Conservation (phyloP, 2,888 invertebrate species). For the Drosophila pegasa region DNA sequence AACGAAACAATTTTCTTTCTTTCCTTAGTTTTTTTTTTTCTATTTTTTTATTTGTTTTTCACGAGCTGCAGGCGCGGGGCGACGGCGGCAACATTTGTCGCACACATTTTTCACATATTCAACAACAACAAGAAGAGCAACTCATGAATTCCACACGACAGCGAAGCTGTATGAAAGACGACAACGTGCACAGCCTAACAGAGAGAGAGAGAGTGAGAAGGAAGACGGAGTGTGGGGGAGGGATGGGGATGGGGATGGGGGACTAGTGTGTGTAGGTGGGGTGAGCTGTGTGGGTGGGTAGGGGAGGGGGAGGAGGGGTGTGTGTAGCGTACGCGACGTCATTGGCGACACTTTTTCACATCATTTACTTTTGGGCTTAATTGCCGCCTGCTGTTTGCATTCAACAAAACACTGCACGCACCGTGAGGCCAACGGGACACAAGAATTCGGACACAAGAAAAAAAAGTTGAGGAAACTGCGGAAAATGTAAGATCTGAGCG, state of each 20-base stretch:
- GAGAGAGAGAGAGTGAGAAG: background rate
- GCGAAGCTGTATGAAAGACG: conserved; percentile 31
- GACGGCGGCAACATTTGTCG: conserved; percentile 64
- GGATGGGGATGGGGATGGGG: background rate
- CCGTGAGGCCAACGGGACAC: conserved; percentile 16
- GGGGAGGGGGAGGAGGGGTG: background rate
- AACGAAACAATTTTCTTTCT: conserved; percentile 68
- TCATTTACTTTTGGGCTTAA: conserved; percentile 47
- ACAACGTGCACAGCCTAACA: conserved; percentile 26
- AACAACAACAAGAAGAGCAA: conserved; percentile 26
- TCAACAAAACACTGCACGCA: conserved; percentile 32
- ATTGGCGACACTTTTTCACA: conserved; percentile 75
- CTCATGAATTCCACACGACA: conserved; percentile 46
- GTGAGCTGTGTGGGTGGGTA: background rate
- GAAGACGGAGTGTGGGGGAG: background rate
- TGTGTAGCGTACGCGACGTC: conserved; percentile 53
- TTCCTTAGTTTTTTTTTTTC: conserved; percentile 33
- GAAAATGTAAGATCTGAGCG: background rate
- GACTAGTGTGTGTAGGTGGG: conserved; percentile 6
- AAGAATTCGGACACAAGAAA: conserved; percentile 14
- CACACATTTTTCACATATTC: conserved; percentile 78
- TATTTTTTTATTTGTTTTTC: conserved; percentile 21
- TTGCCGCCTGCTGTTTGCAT: conserved; percentile 42
- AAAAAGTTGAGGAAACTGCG: conserved; percentile 3
- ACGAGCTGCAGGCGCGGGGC: conserved; percentile 11